Base-by-base conservation (phyloP, 2,797 vertebrate genomes). In the Neopelma chrysocephalum region DNA sequence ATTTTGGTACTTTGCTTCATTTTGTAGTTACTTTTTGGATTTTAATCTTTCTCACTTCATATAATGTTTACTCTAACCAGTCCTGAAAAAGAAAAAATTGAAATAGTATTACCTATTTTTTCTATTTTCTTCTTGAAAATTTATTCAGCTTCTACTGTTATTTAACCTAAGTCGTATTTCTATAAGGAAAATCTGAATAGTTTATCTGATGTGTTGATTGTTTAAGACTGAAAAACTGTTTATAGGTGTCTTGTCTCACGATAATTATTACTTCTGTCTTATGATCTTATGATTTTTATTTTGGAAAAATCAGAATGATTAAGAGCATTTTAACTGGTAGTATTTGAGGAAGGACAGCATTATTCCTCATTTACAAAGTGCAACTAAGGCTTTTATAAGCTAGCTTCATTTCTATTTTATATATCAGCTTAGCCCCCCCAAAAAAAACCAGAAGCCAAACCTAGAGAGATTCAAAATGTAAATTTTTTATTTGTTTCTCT, bases 281-380 rank as follows among this genome's bases (percentile, higher is more conserved):
- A 42, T 0, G 3, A 65, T 36, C 4, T 42, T 57, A 42, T 0
- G 3, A 69, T 57, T 75, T 56, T 38, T 42, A 31, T 12, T 64
- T 90, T 76, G 68, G 27, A 84, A 87, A 40, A 18, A 18, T 76
- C 7, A 27, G 9, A 89, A 29, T 60, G 3, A 4, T 40, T 68
- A n/a, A 36, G 27, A 82, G 6, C 29, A 56, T 42, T 82, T 75
- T 75, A 58, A 51, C 12, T 10, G 3, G 5, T 71, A 45, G 16
- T 62, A 32, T 50, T 26, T 78, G 23, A 89, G 9, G 5, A 34
- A 69, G 9, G 10, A 36, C 18, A 68, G 3, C 16, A 31, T 60
- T 75, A 38, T 60, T 73, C 13, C 9, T 47, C 62, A 34, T 76
- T 68, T 87, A 14, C 17, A 23, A 60, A 25, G 15, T 71, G 4